Evolutionary conservation across 2,888 invertebrate species (phyloP).

Genomic region (Platypus cylindrus): DNA sequence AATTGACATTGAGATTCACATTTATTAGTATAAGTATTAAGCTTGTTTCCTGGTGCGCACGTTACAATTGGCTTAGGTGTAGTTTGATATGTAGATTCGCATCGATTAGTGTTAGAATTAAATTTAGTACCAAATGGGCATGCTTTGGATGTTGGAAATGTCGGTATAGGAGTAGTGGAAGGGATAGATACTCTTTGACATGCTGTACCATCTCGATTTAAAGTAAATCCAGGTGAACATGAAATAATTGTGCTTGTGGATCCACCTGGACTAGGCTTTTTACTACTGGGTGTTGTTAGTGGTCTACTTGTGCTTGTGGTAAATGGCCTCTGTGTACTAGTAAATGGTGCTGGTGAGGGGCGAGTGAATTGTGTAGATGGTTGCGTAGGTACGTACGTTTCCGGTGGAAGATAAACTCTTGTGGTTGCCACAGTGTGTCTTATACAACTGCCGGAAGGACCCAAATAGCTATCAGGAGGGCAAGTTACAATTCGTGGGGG

Average conservation of each 20-base stretch:
- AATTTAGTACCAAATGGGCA: conserved; percentile 15
- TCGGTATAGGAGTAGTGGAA: conserved; percentile 6
- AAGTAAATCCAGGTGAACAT: conserved; percentile 9
- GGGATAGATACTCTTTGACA: conserved; percentile 7
- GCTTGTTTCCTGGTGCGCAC: conserved; percentile 6
- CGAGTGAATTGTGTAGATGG: conserved; percentile 15
- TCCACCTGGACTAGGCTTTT: conserved; percentile 6
- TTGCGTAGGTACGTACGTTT: conserved; percentile 23
- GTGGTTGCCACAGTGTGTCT: conserved; percentile 15
- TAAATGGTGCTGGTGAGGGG: conserved; percentile 16
- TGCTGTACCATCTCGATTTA: conserved; percentile 6
- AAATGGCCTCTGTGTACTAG: conserved; percentile 14
- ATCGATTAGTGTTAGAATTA: conserved; percentile 10
- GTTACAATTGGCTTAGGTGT: conserved; percentile 8
- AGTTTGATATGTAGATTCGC: conserved; percentile 9
- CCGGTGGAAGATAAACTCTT: conserved; percentile 21
- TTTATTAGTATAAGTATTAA: conserved; percentile 8
- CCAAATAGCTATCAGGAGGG: conserved; percentile 14
- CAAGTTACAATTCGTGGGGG: conserved; percentile 15
- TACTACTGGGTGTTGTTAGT: conserved; percentile 14
- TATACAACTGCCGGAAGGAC: conserved; percentile 14
- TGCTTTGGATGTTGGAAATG: conserved; percentile 11
- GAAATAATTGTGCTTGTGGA: conserved; percentile 7
- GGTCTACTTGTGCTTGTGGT: conserved; percentile 16
- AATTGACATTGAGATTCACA: conserved; percentile 10